Evolutionary conservation across 2,113 vertebrate genomes (phyloP).

Genomic region (Hoplias malabaricus): DNA sequence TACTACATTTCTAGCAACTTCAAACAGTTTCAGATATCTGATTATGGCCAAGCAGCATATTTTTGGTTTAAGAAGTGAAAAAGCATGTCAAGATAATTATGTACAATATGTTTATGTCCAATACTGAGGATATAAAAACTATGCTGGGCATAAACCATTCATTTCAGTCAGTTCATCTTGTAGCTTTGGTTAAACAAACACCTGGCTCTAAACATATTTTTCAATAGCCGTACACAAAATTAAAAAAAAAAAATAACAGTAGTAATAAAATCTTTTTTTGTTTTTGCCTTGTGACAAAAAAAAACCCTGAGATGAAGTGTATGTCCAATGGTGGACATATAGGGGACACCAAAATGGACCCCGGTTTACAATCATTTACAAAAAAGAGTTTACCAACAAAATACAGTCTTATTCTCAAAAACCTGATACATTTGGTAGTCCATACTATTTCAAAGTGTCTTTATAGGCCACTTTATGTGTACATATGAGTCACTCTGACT

Average conservation of each 20-base stretch:
- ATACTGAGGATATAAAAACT: no score
- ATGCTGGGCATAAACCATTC: no score
- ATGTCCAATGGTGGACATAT: conserved; percentile 51
- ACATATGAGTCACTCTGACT: neutral
- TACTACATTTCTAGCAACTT: no score
- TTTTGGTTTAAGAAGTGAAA: no score
- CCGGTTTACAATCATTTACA: conserved; percentile 57
- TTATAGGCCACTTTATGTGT: neutral
- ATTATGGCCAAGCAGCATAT: no score
- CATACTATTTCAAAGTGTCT: neutral
- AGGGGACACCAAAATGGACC: conserved; percentile 37
- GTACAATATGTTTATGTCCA: no score
- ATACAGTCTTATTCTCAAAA: neutral
- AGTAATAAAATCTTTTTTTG: conserved; percentile 26
- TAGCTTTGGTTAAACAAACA: no score
- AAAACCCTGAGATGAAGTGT: conserved; percentile 73
- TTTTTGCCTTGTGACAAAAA: conserved; percentile 46
- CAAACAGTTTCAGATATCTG: no score
- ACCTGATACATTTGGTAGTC: no score
- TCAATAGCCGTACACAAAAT: neutral
- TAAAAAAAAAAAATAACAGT: conserved; percentile 11
- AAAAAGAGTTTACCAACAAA: neutral
- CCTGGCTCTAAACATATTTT: no score
- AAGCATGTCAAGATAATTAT: no score
- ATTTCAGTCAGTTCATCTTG: neutral